Conservation (phyloP, 2,888 invertebrate genomes). For the Cosmorhoe ocellata region DNA sequence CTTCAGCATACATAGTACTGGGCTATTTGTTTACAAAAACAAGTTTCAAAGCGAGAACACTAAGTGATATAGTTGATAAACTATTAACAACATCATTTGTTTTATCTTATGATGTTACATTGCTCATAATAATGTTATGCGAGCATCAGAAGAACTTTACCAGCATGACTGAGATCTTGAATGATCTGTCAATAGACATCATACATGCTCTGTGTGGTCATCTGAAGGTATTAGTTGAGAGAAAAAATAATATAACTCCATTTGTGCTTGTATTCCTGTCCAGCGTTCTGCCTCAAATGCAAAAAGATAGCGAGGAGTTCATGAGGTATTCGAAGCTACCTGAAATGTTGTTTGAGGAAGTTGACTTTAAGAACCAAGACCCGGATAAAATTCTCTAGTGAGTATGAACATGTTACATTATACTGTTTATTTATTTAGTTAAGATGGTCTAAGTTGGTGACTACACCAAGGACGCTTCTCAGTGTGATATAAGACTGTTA, state of each 20-base stretch:
- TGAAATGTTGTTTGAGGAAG: conserved; percentile 80
- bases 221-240: conserved; percentile 78
- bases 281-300: conserved; percentile 74
- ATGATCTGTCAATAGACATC: conserved; percentile 65
- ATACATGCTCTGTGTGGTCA: conserved; percentile 63
- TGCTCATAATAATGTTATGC: conserved; percentile 87
- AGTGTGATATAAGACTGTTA: too few species aligned
- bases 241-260: conserved; percentile 79
- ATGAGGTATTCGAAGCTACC: conserved; percentile 78
- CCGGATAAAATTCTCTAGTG: conserved; percentile 83
- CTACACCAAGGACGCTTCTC: too few species aligned
- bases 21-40: conserved; percentile 86
- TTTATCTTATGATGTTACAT: conserved; percentile 81
- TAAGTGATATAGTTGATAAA: conserved; percentile 83
- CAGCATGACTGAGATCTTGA: conserved; percentile 78
- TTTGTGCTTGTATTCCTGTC: conserved; percentile 83
- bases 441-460: too few species aligned
- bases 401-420: too few species aligned
- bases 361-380: conserved; percentile 81
- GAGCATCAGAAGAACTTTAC: conserved; percentile 83
- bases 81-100: conserved; percentile 64
- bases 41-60: conserved; percentile 83
- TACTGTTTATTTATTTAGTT: too few species aligned
- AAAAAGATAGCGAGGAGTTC: conserved; percentile 72
- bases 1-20: conserved; percentile 88